Percentiles rank a stretch among this genome's conserved stretches.
Conservation (phyloP, 2,797 vertebrate genomes). For the Anguilla pacifica region DNA sequence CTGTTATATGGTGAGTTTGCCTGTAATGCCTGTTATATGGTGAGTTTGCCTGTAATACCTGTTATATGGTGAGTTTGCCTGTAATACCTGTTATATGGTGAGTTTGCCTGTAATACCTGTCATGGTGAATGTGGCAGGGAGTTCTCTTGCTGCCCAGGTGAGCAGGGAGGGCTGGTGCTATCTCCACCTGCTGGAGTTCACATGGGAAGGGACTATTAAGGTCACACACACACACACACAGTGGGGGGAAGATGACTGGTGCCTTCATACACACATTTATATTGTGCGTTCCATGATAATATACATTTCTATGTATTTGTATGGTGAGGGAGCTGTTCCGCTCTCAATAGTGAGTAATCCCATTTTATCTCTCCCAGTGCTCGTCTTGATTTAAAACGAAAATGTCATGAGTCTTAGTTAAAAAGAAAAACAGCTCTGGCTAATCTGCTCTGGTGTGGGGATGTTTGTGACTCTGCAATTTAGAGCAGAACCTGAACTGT, state of each 20-base stretch:
- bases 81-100: too few species aligned
- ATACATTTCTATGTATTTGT: background rate
- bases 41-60: too few species aligned
- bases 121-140: background rate
- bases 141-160: background rate
- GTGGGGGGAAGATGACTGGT: too few species aligned
- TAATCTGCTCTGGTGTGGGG: background rate
- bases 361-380: background rate
- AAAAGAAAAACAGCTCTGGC: background rate
- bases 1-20: too few species aligned
- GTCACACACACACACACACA: background rate
- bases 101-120: too few species aligned
- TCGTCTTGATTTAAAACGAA: background rate
- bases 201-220: background rate
- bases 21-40: too few species aligned
- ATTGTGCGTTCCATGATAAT: background rate
- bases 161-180: background rate
- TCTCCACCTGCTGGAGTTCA: background rate
- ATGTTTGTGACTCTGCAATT: background rate
- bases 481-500: background rate
- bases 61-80: too few species aligned
- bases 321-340: background rate
- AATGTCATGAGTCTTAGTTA: background rate
- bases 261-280: background rate
- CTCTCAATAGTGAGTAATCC: background rate